Evolutionary conservation across 2,888 invertebrate genomes (phyloP), one percentile per base, ranked within the genome.

Genomic region (Phania funesta): DNA sequence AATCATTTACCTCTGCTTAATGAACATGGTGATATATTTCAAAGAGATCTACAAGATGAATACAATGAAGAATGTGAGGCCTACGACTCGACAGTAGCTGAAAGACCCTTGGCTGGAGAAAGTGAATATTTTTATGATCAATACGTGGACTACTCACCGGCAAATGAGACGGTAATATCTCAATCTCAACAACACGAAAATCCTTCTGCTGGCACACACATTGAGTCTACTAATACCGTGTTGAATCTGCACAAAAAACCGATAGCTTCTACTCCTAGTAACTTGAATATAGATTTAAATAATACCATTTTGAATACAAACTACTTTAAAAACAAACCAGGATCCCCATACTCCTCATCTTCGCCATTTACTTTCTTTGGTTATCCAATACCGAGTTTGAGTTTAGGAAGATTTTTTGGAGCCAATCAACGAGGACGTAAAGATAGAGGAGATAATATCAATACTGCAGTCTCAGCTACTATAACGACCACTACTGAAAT

Each of bases 51-150:
- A 92, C 62, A 92, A 92, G 62, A 92, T 93, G 92, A 91, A 9
- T 85, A 88, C 35, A 88, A 80, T 16, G 91, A 94, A 89, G 92
- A 86, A 92, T 92, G 92, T 64, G 90, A 90, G 16, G 85, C 80
- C 0, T 85, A 83, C 85, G 90, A 92, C 22, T 11, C 81, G 0
- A 79, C 81, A 84, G 88, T 89, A 0, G 92, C 92, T 62, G 92
- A 93, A 81, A 92, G 93, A 60, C 94, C 95, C 5, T 92, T 93
- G 2, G 95, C 95, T 5, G 94, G 95, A 87, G 95, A 95, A 88
- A 95, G 95, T 1, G 96, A 96, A 87, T 96, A 96, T 86, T 95
- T 95, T 86, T 96, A 96, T 87, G 96, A 96, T 86, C 96, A 96
- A 84, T 96, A 96, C 88, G 93, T 95, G 0, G 96, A 96, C 88